Conservation (phyloP, 2,888 invertebrate species). For the Halocaridina rubra region DNA sequence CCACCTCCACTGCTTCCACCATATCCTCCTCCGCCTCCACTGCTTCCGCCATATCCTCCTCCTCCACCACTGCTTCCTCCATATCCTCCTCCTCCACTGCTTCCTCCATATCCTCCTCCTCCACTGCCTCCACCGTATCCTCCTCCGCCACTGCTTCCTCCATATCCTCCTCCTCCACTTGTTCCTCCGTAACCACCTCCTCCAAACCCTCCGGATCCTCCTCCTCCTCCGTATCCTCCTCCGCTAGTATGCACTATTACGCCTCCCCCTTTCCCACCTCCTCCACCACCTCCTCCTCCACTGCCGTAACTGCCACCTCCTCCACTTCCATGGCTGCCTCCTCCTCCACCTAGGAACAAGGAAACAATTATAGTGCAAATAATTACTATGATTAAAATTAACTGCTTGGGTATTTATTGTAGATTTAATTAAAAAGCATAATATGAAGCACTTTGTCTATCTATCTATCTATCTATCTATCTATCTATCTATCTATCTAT, state of each 20-base stretch:
- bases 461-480: too few relatives aligned
- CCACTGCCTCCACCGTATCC: neutral
- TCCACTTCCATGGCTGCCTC: neutral
- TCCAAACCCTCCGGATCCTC: too few relatives aligned
- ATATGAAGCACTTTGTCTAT: too few relatives aligned
- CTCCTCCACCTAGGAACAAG: neutral
- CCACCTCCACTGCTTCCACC: neutral
- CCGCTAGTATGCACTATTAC: too few relatives aligned
- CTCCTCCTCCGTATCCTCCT: neutral
- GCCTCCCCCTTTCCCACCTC: neutral
- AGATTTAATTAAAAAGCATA: too few relatives aligned
- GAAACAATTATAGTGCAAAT: too few relatives aligned
- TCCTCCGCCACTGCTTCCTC: neutral
- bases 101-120: neutral
- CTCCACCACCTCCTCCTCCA: neutral
- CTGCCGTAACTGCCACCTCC: too few relatives aligned
- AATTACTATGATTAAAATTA: too few relatives aligned
- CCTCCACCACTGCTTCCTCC: neutral
- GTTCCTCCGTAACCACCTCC: too few relatives aligned
- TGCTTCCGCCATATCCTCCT: too few relatives aligned
- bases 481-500: too few relatives aligned
- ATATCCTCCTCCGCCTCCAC: neutral
- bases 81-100: neutral
- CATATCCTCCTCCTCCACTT: neutral
- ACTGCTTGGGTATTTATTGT: too few relatives aligned